Percentiles rank a stretch among this genome's conserved stretches.
Evolutionary conservation across 2,113 vertebrate species (phyloP).

Genomic region (Chascanopsetta lugubris): DNA sequence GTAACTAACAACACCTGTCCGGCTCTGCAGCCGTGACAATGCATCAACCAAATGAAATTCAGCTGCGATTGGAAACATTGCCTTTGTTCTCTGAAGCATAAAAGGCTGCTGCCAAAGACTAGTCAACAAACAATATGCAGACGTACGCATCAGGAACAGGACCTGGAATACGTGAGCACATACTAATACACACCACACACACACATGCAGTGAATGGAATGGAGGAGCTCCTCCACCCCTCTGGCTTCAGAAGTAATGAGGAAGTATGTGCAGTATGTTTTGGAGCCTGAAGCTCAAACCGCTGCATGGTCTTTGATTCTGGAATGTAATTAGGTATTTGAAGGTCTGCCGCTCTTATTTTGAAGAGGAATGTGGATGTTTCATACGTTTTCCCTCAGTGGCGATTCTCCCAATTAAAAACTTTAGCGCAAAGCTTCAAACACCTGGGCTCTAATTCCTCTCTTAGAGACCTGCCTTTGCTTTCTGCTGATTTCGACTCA

Average conservation of each 20-base stretch:
- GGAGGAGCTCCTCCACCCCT: not conserved
- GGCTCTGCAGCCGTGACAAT: conserved; percentile 60
- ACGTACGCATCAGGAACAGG: conserved; percentile 33
- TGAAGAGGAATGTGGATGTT: conserved; percentile 57
- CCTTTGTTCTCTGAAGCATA: conserved; percentile 63
- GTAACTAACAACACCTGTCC: conserved; percentile 67
- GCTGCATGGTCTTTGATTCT: conserved; percentile 64
- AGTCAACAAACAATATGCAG: conserved; percentile 66
- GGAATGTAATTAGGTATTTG: conserved; percentile 74
- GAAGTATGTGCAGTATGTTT: conserved; percentile 45
- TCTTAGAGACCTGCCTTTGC: conserved; percentile 40
- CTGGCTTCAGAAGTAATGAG: conserved; percentile 41
- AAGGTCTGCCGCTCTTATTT: conserved; percentile 52
- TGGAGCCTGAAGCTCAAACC: conserved; percentile 45
- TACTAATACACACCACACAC: not conserved
- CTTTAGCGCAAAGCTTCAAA: conserved; percentile 71
- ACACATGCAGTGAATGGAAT: not conserved
- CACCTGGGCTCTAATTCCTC: conserved; percentile 66
- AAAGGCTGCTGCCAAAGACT: conserved; percentile 49
- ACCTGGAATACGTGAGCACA: conserved; percentile 28
- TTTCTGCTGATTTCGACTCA: conserved; percentile 18
- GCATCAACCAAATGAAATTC: conserved; percentile 73
- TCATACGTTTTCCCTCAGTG: conserved; percentile 65
- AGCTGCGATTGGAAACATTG: conserved; percentile 60
- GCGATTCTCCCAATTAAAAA: conserved; percentile 76